Conservation (phyloP, 1,140 invertebrate species). For the Drosophila bifasciata region DNA sequence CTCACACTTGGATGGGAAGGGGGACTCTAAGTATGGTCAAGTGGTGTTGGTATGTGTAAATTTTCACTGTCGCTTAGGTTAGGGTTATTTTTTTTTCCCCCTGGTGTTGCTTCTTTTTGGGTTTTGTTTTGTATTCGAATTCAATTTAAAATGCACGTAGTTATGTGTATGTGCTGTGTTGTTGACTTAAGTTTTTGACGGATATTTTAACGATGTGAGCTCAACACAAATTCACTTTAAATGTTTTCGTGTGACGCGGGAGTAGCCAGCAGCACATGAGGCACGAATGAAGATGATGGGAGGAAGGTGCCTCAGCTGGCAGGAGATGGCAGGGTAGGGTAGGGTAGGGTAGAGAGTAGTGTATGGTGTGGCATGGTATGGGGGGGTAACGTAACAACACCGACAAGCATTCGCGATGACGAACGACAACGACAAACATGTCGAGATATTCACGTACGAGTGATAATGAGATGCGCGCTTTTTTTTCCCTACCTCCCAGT, state of each 20-base stretch:
- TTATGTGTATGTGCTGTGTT: too few relatives aligned
- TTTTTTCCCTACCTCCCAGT: slow-evolving; percentile 70
- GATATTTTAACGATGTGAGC: slow-evolving; percentile 84
- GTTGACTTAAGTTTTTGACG: slow-evolving; percentile 83
- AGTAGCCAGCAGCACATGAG: too few relatives aligned
- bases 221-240: slow-evolving; percentile 84
- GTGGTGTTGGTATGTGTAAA: slow-evolving; percentile 70
- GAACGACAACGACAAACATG: slow-evolving; percentile 79
- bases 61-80: slow-evolving; percentile 79
- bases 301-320: neutral
- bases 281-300: neutral
- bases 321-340: neutral
- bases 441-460: slow-evolving; percentile 83
- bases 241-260: slow-evolving; percentile 55
- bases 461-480: slow-evolving; percentile 84
- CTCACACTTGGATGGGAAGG: slow-evolving; percentile 29
- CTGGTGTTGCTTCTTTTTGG: slow-evolving; percentile 39
- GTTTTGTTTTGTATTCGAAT: slow-evolving; percentile 70
- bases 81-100: slow-evolving; percentile 64
- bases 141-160: slow-evolving; percentile 83
- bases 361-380: neutral
- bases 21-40: slow-evolving; percentile 52
- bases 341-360: neutral
- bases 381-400: slow-evolving; percentile 40
- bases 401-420: slow-evolving; percentile 65